These are phyloP conservation scores for Chloroceryle amazona DNA, from an alignment of 2,797 vertebrate genomes.

Conservation along the genomic window DNA sequence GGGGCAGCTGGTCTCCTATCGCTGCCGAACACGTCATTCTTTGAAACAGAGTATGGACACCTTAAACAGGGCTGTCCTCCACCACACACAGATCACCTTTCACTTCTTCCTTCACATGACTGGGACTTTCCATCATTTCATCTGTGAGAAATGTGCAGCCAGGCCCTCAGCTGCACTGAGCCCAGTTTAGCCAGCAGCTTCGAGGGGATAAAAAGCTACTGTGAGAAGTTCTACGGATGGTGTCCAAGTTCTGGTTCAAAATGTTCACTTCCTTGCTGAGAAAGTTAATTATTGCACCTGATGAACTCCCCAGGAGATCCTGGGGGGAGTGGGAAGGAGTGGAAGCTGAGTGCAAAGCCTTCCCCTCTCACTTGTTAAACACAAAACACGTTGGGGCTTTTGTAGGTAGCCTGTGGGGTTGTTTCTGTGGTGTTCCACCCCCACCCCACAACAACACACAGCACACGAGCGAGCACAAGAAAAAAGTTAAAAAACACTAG, in stretches of 20 bases:
- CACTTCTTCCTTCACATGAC: neutral
- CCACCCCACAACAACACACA: too few relatives aligned
- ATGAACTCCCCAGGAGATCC: rapidly evolving
- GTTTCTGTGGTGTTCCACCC: neutral
- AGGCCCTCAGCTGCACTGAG: rapidly evolving
- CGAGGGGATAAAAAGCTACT: neutral
- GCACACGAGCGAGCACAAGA: too few relatives aligned
- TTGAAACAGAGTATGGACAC: neutral
- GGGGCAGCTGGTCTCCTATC: neutral
- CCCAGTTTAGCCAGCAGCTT: neutral
- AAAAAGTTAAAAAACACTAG: too few relatives aligned
- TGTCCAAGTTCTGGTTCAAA: neutral
- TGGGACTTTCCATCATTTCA: neutral
- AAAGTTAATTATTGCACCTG: neutral
- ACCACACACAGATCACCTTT: neutral
- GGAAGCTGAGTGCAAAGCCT: neutral
- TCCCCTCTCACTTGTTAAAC: neutral
- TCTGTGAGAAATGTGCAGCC: neutral
- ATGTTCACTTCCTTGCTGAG: neutral
- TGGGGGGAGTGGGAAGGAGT: neutral
- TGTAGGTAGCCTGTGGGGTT: neutral
- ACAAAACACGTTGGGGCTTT: neutral
- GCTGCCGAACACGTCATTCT: neutral
- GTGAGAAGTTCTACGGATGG: rapidly evolving
- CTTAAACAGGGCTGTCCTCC: neutral